Evolutionary conservation across 1,140 invertebrate species (phyloP).

Genomic region (Brachionus asplanchnoidis): DNA sequence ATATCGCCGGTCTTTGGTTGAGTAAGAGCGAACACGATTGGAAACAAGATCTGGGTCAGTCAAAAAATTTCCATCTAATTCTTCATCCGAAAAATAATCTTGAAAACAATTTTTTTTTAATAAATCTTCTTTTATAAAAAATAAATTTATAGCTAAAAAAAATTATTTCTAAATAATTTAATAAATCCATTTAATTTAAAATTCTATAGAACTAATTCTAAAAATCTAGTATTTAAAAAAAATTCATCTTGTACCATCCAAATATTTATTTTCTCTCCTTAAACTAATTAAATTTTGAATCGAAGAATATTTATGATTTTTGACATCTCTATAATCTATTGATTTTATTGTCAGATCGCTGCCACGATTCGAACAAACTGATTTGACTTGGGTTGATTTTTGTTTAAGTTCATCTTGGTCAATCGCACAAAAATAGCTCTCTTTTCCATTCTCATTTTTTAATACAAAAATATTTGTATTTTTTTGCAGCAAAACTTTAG

Average conservation of each 20-base stretch:
- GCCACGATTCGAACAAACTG: neutral
- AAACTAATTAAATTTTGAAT: neutral
- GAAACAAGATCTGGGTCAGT: neutral
- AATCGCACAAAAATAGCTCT: neutral
- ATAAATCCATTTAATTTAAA: neutral
- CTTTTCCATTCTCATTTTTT: neutral
- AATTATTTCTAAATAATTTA: neutral
- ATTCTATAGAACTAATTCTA: neutral
- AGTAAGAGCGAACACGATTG: neutral
- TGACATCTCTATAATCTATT: neutral
- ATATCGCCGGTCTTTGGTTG: neutral
- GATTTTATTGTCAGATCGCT: neutral
- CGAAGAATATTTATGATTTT: neutral
- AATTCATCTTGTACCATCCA: neutral
- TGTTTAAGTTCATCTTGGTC: neutral
- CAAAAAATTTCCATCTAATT: neutral
- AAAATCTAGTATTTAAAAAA: neutral
- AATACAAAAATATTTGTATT: neutral
- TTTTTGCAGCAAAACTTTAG: neutral
- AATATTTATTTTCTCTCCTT: neutral
- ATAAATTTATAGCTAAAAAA: neutral
- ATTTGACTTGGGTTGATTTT: neutral
- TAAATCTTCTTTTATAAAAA: neutral
- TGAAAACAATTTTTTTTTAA: neutral
- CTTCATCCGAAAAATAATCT: slow-evolving; percentile 28